Base-by-base conservation (phyloP, 2,888 invertebrate species). In the Polydesmus complanatus region DNA sequence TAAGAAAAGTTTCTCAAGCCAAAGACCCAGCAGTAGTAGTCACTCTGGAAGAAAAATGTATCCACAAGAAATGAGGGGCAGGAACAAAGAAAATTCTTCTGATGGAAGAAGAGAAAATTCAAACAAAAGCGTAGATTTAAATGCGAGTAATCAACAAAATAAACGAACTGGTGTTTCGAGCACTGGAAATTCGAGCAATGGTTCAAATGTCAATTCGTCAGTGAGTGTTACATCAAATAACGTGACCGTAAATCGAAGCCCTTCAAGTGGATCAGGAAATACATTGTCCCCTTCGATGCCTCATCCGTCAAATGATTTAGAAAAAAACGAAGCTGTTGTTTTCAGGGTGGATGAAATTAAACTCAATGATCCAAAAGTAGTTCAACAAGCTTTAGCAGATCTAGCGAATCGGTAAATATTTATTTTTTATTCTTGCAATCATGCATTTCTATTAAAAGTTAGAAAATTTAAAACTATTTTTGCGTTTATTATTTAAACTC, bases 281-380 rank as follows among this genome's bases (percentile, higher is more conserved):
- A 47, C 37, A 8, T 14, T 14, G 14, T 37, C 37, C 14, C 14
- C 37, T 8, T 5, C 37, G 37, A 5, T 14, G 14, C 5, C 37
- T 8, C 37, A 37, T 37, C 37, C 37, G 14, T 5, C 23, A 8
- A 11, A 8, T 54, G 54, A 22, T 22, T 8, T 21, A 8, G 26
- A 25, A 21, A 64, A 64, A 59, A 65, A 62, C 54, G 66, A 70
- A 21, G 64, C 68, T 37, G 67, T 70, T 60, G 77, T 79, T 8
- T 79, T 76, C 68, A 73, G 78, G 51, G 74, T 79, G 37, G 79
- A 79, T 65, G 78, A 78, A 61, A 77, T 80, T n/a, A 78, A 80
- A 64, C 70, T 77, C 22, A 75, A 72, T 65, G 79, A 81, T 68
- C 77, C 77, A 37, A 77, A 74, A 65, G 73, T 77, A 52, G 77